Evolutionary conservation across 1,140 invertebrate genomes (phyloP), one percentile per base, ranked within the genome.

Genomic region (Drosophila truncata): DNA sequence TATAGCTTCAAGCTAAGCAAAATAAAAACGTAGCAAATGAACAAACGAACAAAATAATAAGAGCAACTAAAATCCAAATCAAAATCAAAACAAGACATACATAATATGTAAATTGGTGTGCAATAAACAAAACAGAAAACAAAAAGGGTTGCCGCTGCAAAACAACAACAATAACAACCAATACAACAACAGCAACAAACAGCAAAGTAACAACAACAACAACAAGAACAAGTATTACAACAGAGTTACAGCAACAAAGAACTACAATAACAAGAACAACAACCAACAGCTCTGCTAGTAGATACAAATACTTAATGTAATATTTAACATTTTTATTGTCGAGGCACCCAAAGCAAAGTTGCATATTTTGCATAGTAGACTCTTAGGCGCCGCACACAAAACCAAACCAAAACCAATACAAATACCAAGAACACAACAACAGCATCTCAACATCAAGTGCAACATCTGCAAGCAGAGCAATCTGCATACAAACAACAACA

Each of bases 1-100:
- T 88, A 83, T 84, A 90, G 85, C 85, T 88, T 90, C 85, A 76
- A 88, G 81, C 80, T 88, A 88, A 80, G 75, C 63, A 82, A 78
- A 65, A 78, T 31, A 74, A 50, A 74, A 82, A 66, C 54, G 65
- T 86, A 88, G 78, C 66, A 71, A 72, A 63, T 66, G 67, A 76
- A 50, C 63, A 74, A 81, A 72, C 44, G 33, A 78, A 65, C 49
- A 62, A 57, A 69, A 33, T 33, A 54, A 54, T 35, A 54, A 23
- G 50, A 78, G 72, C 54, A 73, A 61, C 42, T 64, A 55, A 39
- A 42, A 77, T 49, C 55, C 33, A 66, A 49, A 83, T 33, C 39
- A 33, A 64, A 79, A 65, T 47, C 54, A 77, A 79, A 41, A 62
- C 35, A 70, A 69, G 44, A 74, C 49, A 82, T 69, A 88, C 73